These are phyloP conservation scores for Leucoraja ocellata DNA, from an alignment of 2,797 vertebrate species.

Conservation along the genomic window DNA sequence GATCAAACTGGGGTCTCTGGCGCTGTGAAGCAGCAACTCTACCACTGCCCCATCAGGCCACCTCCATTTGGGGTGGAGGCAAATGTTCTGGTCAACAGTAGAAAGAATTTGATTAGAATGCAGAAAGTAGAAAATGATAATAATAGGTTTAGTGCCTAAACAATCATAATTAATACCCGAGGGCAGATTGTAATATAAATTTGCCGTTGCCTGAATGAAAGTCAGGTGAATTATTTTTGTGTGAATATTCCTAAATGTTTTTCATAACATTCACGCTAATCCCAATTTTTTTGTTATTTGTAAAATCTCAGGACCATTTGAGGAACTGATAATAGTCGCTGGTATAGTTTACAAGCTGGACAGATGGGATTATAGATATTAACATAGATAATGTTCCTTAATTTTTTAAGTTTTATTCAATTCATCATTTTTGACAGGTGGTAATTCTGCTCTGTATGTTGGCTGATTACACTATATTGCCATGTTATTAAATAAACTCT, in stretches of 20 bases:
- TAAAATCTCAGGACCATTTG: not conserved
- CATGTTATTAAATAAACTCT: conserved; percentile 15
- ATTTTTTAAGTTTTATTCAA: conserved; percentile 33
- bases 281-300: not conserved
- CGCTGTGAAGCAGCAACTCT: no score
- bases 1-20: no score
- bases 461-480: not conserved
- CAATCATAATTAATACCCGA: not conserved
- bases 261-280: not conserved
- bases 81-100: not conserved
- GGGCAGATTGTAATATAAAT: not conserved
- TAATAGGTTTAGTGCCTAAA: not conserved
- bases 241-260: not conserved
- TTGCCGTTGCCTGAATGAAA: conserved; percentile 8
- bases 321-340: not conserved
- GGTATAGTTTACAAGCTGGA: conserved; percentile 7
- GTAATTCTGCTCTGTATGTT: conserved; percentile 22
- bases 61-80: not conserved
- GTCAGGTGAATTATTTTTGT: not conserved
- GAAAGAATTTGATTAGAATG: not conserved
- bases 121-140: not conserved
- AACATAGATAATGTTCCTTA: conserved; percentile 35
- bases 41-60: no score
- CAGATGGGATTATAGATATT: conserved; percentile 36
- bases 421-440: conserved; percentile 35